phyloP scores from a whole-genome alignment of 2,113 vertebrate genomes.

The Forbesichthys papilliferus region DNA sequence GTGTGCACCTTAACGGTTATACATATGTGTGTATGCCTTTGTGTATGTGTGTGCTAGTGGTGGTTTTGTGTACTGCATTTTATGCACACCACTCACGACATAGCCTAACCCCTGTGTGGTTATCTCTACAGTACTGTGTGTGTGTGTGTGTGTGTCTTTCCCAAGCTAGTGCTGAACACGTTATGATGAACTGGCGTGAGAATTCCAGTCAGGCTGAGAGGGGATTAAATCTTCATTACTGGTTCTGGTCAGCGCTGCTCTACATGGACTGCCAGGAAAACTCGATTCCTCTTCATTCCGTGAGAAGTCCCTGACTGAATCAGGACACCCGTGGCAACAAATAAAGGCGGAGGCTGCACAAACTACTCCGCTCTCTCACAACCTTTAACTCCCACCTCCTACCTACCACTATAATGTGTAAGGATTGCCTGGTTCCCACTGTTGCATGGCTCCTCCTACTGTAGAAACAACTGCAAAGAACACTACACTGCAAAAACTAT shows the following conservation, averaged over 20 bases:
- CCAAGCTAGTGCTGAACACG: constrained; percentile 46
- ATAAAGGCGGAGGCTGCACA: constrained; percentile 44
- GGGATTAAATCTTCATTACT: constrained; percentile 78
- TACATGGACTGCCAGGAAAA: constrained; percentile 59
- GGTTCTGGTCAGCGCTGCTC: constrained; percentile 64
- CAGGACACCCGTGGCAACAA: constrained; percentile 54
- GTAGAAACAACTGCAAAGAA: too few species aligned
- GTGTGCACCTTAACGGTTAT: not conserved
- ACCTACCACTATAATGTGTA: too few species aligned
- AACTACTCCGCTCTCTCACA: constrained; percentile 25
- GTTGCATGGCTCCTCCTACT: too few species aligned
- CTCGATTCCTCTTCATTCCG: constrained; percentile 68
- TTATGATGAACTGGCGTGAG: constrained; percentile 68
- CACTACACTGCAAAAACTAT: too few species aligned
- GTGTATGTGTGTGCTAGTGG: not conserved
- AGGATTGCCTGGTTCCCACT: too few species aligned
- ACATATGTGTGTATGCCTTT: not conserved
- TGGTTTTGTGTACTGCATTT: not conserved
- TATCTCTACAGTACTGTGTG: not conserved
- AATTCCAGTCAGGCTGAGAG: constrained; percentile 63
- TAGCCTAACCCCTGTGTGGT: too few species aligned
- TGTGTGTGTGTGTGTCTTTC: constrained; percentile 32
- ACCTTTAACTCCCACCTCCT: constrained; percentile 19
- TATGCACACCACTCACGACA: too few species aligned
- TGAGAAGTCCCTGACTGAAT: constrained; percentile 61